Percentiles rank a stretch among this genome's conserved stretches.
Conservation (phyloP, 2,113 vertebrate species). For the Oenanthe melanoleuca region DNA sequence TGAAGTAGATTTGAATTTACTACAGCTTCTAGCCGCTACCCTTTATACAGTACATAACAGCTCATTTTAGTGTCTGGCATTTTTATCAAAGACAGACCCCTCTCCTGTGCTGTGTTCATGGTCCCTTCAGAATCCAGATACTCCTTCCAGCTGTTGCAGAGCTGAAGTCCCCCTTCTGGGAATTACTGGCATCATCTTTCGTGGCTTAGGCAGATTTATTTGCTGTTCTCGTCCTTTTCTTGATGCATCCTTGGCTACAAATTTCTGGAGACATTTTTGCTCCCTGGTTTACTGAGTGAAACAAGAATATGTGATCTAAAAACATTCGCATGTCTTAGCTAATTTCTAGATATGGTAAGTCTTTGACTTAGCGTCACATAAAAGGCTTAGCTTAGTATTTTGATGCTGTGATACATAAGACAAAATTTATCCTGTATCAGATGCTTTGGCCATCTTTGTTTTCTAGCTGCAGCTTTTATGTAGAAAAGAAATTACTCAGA, state of each 20-base stretch:
- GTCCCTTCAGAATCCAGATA: not conserved
- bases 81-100: not conserved
- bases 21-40: not conserved
- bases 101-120: not conserved
- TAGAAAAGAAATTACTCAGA: not conserved
- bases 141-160: not conserved
- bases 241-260: not conserved
- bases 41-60: not conserved
- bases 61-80: not conserved
- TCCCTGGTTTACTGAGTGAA: not conserved
- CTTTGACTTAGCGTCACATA: not conserved
- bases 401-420: not conserved
- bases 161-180: not conserved
- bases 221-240: not conserved
- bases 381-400: not conserved
- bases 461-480: not conserved
- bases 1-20: not conserved
- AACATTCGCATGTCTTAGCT: not conserved
- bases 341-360: not conserved
- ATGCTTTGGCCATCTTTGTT: not conserved
- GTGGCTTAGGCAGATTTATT: not conserved
- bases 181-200: not conserved
- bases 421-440: not conserved
- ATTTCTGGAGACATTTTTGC: not conserved
- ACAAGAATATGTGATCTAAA: not conserved